Evolutionary conservation across 2,113 vertebrate genomes (phyloP).

Genomic region (Chlamydotis undulata): DNA sequence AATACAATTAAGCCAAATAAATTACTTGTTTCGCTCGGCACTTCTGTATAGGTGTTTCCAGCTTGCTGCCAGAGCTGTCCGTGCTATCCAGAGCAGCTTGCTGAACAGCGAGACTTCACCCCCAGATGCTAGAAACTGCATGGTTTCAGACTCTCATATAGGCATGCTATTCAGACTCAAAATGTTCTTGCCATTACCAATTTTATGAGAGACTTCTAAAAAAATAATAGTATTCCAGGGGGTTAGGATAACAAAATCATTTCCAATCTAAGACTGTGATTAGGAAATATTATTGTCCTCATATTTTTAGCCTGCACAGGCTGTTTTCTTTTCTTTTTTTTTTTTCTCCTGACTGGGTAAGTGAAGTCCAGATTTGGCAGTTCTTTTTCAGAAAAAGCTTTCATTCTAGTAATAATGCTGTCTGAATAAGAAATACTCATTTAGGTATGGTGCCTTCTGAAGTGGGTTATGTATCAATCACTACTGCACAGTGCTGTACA

Average conservation of each 20-base stretch:
- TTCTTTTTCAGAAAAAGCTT: not conserved
- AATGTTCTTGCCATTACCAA: not conserved
- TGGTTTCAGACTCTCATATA: not conserved
- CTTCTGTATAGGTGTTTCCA: not conserved
- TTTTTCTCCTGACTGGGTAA: not conserved
- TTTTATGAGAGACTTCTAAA: not conserved
- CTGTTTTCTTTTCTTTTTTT: not conserved
- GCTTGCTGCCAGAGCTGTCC: not conserved
- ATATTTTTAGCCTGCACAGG: not conserved
- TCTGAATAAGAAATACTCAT: not conserved
- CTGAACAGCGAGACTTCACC: not conserved
- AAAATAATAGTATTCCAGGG: not conserved
- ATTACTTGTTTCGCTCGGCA: not conserved
- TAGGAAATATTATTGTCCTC: not conserved
- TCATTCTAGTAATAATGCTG: not conserved
- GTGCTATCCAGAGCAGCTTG: not conserved
- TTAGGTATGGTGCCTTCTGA: not conserved
- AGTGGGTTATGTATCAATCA: not conserved
- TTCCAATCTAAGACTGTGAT: not conserved
- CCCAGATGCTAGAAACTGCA: slow-evolving; percentile 14
- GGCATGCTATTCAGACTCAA: not conserved
- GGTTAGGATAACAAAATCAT: not conserved
- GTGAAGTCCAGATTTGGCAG: not conserved
- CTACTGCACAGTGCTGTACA: not conserved
- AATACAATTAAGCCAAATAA: not conserved